Conservation (phyloP, 1,140 invertebrate species). For the Zaprionus kolodkinae region DNA sequence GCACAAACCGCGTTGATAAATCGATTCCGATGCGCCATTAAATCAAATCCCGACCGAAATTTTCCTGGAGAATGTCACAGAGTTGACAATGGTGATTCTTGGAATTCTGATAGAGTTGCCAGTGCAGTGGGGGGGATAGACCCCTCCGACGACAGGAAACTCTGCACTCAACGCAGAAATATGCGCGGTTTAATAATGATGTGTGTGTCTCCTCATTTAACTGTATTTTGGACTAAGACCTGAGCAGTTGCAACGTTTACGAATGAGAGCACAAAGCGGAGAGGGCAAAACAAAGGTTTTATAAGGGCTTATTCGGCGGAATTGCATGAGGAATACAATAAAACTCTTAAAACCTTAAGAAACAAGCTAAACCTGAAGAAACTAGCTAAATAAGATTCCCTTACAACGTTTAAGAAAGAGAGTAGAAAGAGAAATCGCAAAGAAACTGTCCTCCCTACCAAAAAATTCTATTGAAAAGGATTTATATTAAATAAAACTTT, state of each 20-base stretch:
- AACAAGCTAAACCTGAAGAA: neutral
- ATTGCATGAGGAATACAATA: neutral
- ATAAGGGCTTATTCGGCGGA: neutral
- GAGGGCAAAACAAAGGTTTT: neutral
- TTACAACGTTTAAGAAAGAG: neutral
- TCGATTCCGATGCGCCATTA: constrained; percentile 70
- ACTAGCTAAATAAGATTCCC: neutral
- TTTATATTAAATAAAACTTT: neutral
- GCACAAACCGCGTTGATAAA: constrained; percentile 71
- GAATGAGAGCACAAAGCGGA: neutral
- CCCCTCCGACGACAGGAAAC: neutral
- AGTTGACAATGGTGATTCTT: constrained; percentile 59
- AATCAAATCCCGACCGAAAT: constrained; percentile 65
- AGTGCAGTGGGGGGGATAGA: constrained; percentile 12
- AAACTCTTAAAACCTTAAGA: neutral
- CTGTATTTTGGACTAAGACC: neutral
- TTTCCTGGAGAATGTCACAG: constrained; percentile 52
- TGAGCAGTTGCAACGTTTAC: neutral
- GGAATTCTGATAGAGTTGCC: constrained; percentile 62
- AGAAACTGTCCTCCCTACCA: too few relatives aligned
- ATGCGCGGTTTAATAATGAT: constrained; percentile 9
- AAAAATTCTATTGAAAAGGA: too few relatives aligned
- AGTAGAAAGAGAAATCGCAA: neutral
- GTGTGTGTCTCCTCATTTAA: too few relatives aligned
- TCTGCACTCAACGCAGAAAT: constrained; percentile 11